A percentile compares a stretch with the other conserved stretches of the same genome.
Conservation (phyloP, 2,888 invertebrate genomes). For the Pheosia gnoma region DNA sequence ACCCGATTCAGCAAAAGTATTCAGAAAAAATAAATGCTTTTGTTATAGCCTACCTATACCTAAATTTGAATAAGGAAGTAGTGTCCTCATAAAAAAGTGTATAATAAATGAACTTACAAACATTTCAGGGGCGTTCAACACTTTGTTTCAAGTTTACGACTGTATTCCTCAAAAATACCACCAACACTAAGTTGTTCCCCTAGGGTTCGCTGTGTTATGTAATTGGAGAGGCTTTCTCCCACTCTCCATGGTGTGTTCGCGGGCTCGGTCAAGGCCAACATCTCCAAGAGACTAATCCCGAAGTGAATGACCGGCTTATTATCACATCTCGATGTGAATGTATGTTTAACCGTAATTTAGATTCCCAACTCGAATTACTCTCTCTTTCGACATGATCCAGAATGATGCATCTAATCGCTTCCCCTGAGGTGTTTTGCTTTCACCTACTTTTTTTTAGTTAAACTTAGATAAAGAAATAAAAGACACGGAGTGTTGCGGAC, state of each 20-base stretch:
- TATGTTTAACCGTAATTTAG: slow-evolving; percentile 2
- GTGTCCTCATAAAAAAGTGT: too few relatives aligned
- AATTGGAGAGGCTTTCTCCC: slow-evolving; percentile 42
- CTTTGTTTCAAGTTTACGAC: slow-evolving; percentile 9
- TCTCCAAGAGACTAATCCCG: slow-evolving; percentile 16
- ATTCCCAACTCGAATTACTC: slow-evolving; percentile 1
- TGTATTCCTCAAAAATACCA: slow-evolving; percentile 24
- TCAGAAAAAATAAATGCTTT: too few relatives aligned
- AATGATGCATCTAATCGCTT: background rate
- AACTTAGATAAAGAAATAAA: too few relatives aligned
- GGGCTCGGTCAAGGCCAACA: slow-evolving; percentile 34
- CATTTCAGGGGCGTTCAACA: slow-evolving; percentile 14
- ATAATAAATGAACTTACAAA: slow-evolving; percentile 20
- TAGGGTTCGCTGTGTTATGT: slow-evolving; percentile 28
- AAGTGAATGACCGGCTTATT: slow-evolving; percentile 33
- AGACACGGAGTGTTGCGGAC: too few relatives aligned
- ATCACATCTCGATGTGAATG: slow-evolving; percentile 11
- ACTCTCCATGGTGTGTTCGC: slow-evolving; percentile 24
- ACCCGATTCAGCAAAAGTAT: too few relatives aligned
- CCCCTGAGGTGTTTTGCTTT: background rate
- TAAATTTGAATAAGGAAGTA: too few relatives aligned
- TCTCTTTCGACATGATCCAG: background rate
- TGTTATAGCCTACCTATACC: too few relatives aligned
- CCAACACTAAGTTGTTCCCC: slow-evolving; percentile 28
- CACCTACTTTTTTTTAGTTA: background rate